These are phyloP conservation scores for mouse (Mus musculus) DNA, from an alignment of 2,113 vertebrate genomes.

Conservation along the genomic window GRCm39 chr11:96347501-96348000, in stretches of 20 bases:
- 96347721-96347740: background rate
- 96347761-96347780: background rate
- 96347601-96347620: constrained; percentile 85
- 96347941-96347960: constrained; percentile 63
- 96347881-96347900: constrained; percentile 16
- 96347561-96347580: constrained; percentile 84
- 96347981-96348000: constrained; percentile 36
- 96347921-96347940: constrained; percentile 51
- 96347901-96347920: background rate
- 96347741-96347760: background rate
- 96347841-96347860: background rate
- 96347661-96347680: constrained; percentile 18
- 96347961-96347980: constrained; percentile 75
- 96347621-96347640: constrained; percentile 61
- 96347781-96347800: background rate
- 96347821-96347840: background rate
- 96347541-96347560: constrained; percentile 90
- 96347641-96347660: background rate
- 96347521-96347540: constrained; percentile 88
- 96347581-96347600: constrained; percentile 85
- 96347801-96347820: background rate
- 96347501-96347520: constrained; percentile 89
- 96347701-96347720: background rate
- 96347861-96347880: background rate
- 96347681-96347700: constrained; percentile 26